Conservation (phyloP, 2,888 invertebrate species). For the Halictus ligatus region DNA sequence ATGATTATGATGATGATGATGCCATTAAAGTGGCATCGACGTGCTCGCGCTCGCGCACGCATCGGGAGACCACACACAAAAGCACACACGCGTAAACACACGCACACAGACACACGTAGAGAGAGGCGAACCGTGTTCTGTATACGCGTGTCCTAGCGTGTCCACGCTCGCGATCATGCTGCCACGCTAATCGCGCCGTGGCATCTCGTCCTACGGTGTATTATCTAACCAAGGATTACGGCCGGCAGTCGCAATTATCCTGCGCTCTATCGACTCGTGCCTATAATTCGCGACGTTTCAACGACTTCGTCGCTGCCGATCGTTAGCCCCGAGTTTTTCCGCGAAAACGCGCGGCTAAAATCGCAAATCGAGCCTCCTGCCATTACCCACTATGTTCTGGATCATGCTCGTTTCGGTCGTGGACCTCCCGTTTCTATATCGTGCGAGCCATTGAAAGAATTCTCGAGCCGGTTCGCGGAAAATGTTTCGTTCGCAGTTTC, state of each 20-base stretch:
- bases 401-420: not conserved
- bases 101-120: too few species aligned
- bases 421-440: not conserved
- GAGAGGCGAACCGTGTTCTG: not conserved
- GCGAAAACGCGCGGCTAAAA: not conserved
- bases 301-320: conserved; percentile 78
- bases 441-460: not conserved
- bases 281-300: conserved; percentile 81
- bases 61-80: not conserved
- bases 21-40: conserved; percentile 69
- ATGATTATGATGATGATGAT: conserved; percentile 57
- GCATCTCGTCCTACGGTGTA: conserved; percentile 74
- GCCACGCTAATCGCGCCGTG: conserved; percentile 72
- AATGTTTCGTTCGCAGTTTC: not conserved
- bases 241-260: conserved; percentile 78
- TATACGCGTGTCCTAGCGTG: conserved; percentile 63
- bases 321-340: conserved; percentile 65
- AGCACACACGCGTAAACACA: not conserved
- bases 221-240: conserved; percentile 77
- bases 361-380: not conserved
- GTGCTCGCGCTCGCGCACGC: conserved; percentile 26
- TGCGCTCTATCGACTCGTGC: conserved; percentile 46
- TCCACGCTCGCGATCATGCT: conserved; percentile 42
- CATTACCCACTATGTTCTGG: not conserved
- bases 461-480: not conserved